Evolutionary conservation across 2,888 invertebrate species (phyloP), one percentile per base, ranked within the genome.

Genomic region (Cotesia congregata): DNA sequence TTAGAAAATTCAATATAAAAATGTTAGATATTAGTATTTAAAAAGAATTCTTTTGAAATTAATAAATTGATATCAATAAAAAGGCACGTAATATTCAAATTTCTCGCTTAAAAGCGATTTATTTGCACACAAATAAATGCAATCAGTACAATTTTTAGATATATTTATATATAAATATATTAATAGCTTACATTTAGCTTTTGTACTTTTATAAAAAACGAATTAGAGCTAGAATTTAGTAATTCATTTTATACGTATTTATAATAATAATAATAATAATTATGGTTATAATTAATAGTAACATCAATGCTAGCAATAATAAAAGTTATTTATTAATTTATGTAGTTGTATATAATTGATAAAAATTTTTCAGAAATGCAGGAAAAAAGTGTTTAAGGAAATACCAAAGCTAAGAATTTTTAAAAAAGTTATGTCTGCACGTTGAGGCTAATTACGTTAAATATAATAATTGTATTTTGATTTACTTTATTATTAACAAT

Each of bases 371-470:
- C 88, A 89, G 89, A 89, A 87, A 88, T 88, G 87, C 88, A 89
- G 86, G 84, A 84, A 84, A 84, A 86, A 85, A 83, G 82, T 84
- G 84, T 88, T 86, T 86, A 89, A 87, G 83, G 88, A 88, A 80
- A 88, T 88, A 88, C 87, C 88, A 88, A 89, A 89, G 88, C 88
- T 87, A 86, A 87, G 88, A 87, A 88, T 85, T 81, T 81, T 84
- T 78, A 86, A 87, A 85, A 86, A 86, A 83, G 83, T 87, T 78
- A 82, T 88, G 84, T 89, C 89, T 80, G 88, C 88, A 80, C 89
- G 88, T 87, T 89, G 86, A 89, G 81, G 81, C 81, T 82, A 79
- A 77, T 79, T 77, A 79, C 67, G 64, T 78, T 74, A 67, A 50
- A 68, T n/a, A n/a, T n/a, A n/a, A n/a, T 17, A 64, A 30, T 72